Conservation (phyloP, 2,797 vertebrate genomes). For the Aplochiton taeniatus region DNA sequence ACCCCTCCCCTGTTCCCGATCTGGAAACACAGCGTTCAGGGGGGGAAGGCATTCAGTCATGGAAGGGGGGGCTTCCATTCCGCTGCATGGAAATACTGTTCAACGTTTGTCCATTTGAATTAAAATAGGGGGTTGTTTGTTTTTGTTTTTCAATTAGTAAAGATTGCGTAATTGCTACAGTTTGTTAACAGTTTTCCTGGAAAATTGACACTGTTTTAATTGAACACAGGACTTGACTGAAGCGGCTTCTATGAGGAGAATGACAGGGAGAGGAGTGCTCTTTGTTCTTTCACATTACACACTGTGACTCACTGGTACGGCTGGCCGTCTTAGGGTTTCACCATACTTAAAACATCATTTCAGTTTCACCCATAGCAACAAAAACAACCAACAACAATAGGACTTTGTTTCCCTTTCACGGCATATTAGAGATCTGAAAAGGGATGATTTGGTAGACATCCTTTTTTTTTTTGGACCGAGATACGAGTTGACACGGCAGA, state of each 20-base stretch:
- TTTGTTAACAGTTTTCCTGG: not conserved
- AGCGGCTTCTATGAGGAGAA: constrained; percentile 31
- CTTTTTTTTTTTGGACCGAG: constrained; percentile 40
- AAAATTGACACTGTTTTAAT: not conserved
- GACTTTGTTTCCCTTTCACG: constrained; percentile 19
- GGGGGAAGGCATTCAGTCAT: constrained; percentile 46
- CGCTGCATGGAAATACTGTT: constrained; percentile 50
- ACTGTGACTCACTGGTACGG: constrained; percentile 52
- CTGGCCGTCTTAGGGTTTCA: constrained; percentile 18
- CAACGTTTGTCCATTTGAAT: not conserved
- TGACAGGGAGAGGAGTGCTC: constrained; percentile 26
- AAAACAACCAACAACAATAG: constrained; percentile 5
- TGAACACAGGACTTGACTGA: constrained; percentile 42
- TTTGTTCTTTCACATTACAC: not conserved
- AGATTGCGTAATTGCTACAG: not conserved
- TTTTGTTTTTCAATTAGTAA: too few species aligned
- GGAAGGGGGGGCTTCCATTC: constrained; percentile 9
- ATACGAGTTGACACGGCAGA: constrained; percentile 56
- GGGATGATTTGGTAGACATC: constrained; percentile 37
- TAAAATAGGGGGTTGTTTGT: too few species aligned
- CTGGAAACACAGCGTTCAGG: constrained; percentile 40
- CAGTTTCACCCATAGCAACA: constrained; percentile 23
- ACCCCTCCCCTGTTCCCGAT: constrained; percentile 38
- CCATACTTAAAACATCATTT: constrained; percentile 28
- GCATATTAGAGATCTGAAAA: constrained; percentile 5